A percentile compares a stretch with the other conserved stretches of the same genome.
These are phyloP conservation scores for Eueides isabella DNA, from an alignment of 1,140 invertebrate genomes.

Conservation along the genomic window DNA sequence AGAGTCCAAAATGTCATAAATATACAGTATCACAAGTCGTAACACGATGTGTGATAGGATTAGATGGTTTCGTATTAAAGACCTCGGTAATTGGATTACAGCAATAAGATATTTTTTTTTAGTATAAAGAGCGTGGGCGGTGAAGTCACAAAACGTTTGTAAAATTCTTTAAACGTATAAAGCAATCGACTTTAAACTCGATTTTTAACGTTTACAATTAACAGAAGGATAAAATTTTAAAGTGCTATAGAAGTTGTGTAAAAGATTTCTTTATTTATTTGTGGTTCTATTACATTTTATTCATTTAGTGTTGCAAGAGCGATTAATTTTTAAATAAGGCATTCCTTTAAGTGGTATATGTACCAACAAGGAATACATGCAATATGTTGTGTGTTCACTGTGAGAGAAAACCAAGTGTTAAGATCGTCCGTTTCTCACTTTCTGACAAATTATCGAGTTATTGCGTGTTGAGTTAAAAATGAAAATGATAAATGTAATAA, in stretches of 20 bases:
- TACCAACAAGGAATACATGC: too few relatives aligned
- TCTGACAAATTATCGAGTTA: too few relatives aligned
- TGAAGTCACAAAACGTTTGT: constrained; percentile 32
- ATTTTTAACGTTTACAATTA: constrained; percentile 13
- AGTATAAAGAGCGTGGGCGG: constrained; percentile 37
- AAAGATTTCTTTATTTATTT: not conserved
- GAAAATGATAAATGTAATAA: too few relatives aligned
- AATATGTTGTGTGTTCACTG: too few relatives aligned
- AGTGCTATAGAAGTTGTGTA: not conserved
- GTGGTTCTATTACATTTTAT: constrained; percentile 6
- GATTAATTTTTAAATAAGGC: too few relatives aligned
- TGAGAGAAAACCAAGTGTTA: too few relatives aligned
- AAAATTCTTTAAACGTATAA: constrained; percentile 37
- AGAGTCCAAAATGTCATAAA: constrained; percentile 20
- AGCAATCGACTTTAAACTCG: constrained; percentile 21
- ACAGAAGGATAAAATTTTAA: constrained; percentile 4
- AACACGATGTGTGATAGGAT: constrained; percentile 37
- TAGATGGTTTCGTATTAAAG: constrained; percentile 38
- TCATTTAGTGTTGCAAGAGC: not conserved
- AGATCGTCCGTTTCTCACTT: too few relatives aligned
- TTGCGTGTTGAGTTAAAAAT: too few relatives aligned
- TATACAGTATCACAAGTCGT: not conserved
- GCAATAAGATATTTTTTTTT: constrained; percentile 42
- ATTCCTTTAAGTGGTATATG: too few relatives aligned
- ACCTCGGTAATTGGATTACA: constrained; percentile 37